Percentiles rank a stretch among this genome's conserved stretches.
phyloP scores from a whole-genome alignment of 1,140 invertebrate species.

The Polypedilum pembai region DNA sequence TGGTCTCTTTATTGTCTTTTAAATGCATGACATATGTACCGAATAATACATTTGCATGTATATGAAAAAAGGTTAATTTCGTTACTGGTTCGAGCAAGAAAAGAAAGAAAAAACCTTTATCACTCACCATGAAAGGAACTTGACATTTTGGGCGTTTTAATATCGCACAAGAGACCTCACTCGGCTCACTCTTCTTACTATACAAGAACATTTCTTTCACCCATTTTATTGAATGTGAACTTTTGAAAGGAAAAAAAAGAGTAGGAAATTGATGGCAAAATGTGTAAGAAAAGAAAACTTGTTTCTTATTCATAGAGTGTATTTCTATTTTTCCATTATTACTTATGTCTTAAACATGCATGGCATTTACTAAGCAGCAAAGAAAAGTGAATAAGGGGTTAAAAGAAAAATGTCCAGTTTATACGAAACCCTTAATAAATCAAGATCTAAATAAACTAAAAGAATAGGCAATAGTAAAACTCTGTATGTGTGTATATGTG shows the following conservation, averaged over 20 bases:
- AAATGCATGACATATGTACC: too few species aligned
- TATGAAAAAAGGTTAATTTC: conserved; percentile 25
- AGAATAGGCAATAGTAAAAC: not conserved
- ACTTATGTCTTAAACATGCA: conserved; percentile 8
- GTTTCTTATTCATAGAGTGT: conserved; percentile 25
- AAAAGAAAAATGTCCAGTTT: conserved; percentile 24
- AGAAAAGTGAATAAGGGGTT: conserved; percentile 1
- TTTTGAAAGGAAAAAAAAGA: not conserved
- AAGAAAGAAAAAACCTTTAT: conserved; percentile 18
- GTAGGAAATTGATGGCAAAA: too few species aligned
- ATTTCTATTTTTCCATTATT: not conserved
- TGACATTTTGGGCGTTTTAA: conserved; percentile 28
- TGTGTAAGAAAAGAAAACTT: not conserved
- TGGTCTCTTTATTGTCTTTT: too few species aligned
- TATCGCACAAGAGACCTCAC: conserved; percentile 22
- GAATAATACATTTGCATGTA: not conserved
- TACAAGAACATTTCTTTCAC: not conserved
- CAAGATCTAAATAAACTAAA: conserved; percentile 21
- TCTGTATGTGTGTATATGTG: not conserved
- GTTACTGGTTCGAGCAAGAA: conserved; percentile 5
- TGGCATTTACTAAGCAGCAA: too few species aligned
- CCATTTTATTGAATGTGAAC: conserved; percentile 24
- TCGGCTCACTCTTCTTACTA: not conserved
- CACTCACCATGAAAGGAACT: conserved; percentile 20
- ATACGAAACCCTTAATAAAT: conserved; percentile 25